Conservation (phyloP, 2,113 vertebrate species). For the Neotoma lepida region DNA sequence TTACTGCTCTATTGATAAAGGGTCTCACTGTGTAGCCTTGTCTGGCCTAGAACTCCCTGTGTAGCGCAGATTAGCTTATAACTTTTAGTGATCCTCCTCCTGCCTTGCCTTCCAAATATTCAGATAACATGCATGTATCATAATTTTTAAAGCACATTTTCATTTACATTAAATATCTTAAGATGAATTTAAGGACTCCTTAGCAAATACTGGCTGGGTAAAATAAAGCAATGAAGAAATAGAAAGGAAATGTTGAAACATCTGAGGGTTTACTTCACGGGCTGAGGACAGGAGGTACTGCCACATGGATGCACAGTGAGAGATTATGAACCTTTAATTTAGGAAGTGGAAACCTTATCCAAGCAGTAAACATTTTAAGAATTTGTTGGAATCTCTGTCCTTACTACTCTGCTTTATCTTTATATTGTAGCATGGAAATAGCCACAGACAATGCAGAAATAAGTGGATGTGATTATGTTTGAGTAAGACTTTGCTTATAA, state of each 20-base stretch:
- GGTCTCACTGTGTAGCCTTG: not conserved
- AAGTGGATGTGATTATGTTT: not conserved
- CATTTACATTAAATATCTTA: not conserved
- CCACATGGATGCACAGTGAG: not conserved
- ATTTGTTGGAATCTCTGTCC: not conserved
- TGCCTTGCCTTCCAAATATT: not conserved
- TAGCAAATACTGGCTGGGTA: not conserved
- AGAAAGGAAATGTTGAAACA: constrained; percentile 1
- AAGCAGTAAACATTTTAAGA: not conserved
- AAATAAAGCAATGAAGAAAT: not conserved
- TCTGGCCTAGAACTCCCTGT: not conserved
- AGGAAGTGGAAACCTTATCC: not conserved
- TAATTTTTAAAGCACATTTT: not conserved
- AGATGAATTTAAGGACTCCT: not conserved
- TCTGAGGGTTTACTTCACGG: not conserved
- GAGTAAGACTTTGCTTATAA: constrained; percentile 34
- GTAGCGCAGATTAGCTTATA: not conserved
- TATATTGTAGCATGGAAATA: not conserved
- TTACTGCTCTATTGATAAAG: not conserved
- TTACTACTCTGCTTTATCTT: not conserved
- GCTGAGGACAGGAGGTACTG: not conserved
- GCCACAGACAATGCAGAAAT: not conserved
- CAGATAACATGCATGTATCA: not conserved
- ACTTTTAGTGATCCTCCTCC: not conserved
- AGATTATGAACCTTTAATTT: not conserved